phyloP scores from a whole-genome alignment of 2,888 invertebrate species.

The Cheilosia variabilis region DNA sequence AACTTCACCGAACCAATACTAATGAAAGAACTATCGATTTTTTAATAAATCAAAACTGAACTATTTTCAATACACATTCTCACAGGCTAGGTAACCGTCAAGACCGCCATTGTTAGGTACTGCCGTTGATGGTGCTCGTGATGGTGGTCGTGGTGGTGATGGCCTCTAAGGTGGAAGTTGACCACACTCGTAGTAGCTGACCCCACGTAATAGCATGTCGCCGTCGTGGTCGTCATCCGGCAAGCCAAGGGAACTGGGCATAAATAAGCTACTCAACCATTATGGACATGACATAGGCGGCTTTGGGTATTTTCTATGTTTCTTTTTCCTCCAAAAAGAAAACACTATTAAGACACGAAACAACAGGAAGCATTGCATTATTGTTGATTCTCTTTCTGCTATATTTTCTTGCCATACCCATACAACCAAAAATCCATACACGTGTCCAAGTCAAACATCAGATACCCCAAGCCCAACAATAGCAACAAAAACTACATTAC shows the following conservation, averaged over 20 bases:
- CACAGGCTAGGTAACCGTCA: constrained; percentile 5
- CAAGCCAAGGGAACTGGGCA: constrained; percentile 16
- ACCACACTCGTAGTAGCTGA: constrained; percentile 11
- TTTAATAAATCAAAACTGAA: constrained; percentile 45
- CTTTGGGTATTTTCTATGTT: constrained; percentile 23
- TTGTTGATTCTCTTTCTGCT: constrained; percentile 37
- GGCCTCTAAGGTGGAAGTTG: constrained; percentile 14
- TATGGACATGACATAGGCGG: constrained; percentile 21
- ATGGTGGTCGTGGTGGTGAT: not conserved
- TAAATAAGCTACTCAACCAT: constrained; percentile 25
- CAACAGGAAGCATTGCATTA: constrained; percentile 63
- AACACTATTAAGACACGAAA: constrained; percentile 41
- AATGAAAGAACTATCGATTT: constrained; percentile 36
- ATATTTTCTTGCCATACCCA: constrained; percentile 5
- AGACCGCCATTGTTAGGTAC: constrained; percentile 11
- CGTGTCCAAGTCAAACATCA: constrained; percentile 11
- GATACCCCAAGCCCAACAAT: constrained; percentile 29
- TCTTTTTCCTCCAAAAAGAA: constrained; percentile 1
- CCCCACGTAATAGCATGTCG: constrained; percentile 9
- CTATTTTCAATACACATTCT: constrained; percentile 20
- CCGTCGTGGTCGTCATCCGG: constrained; percentile 3
- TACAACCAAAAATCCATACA: constrained; percentile 15
- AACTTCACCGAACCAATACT: constrained; percentile 5
- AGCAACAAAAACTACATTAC: constrained; percentile 17
- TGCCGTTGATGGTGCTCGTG: not conserved